Base-by-base conservation (phyloP, 64 coral and sea anemone genomes). In the Actinia equina region DNA sequence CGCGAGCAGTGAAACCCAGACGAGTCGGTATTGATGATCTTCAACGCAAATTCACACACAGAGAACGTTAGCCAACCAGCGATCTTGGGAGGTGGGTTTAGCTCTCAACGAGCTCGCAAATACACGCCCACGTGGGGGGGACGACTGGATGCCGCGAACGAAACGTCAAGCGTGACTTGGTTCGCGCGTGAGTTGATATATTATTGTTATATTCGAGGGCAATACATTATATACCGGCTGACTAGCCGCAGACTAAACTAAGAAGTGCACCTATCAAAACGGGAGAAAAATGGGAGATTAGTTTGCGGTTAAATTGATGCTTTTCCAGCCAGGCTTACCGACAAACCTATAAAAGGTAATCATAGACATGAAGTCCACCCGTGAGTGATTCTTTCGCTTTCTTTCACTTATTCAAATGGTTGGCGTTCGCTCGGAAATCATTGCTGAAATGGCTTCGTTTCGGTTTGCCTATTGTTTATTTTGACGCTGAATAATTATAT, bases 121-220 rank as follows among this genome's bases (percentile, higher is more conserved):
- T 89, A 78, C 91, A 85, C 94, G 88, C 94, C 94, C 94, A 96
- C 94, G 94, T 96, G 94, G 94, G 94, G 74, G 79, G 26, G 55
- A 92, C 91, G 86, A 86, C 46, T 49, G 46, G 78, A 92, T 71
- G 94, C 94, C 91, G 94, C 94, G 94, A 95, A 95, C 89, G 91
- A 74, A 81, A 89, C 89, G 91, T 92, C 90, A 92, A 90, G 91
- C 94, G 94, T 96, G 94, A 96, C 94, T 85, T 82, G 89, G 89
- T 83, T 92, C 92, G 88, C 94, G 94, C 94, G 94, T 92, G 94
- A 87, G 87, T 87, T 30, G 19, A 81, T 13, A 37, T 17, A 65
- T 59, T 88, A 45, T 95, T 89, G 90, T 95, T 86, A 92, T 89
- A 83, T 95, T 92, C 86, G 79, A 95, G 83, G 88, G 89, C 80